A percentile compares a stretch with the other conserved stretches of the same genome.
Conservation (phyloP, 2,797 vertebrate species). For the Poecilia wingei region DNA sequence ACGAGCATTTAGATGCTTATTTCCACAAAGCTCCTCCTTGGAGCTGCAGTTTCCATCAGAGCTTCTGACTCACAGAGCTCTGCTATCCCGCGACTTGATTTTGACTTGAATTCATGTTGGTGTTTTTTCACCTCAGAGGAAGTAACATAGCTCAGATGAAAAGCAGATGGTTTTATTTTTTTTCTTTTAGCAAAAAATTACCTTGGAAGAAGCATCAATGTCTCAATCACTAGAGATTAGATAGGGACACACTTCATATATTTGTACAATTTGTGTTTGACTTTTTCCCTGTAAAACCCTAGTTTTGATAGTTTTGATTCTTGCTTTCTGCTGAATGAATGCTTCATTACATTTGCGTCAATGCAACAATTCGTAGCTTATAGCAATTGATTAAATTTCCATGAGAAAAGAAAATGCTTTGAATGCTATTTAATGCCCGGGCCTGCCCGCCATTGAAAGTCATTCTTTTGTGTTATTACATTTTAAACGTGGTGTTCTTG, state of each 20-base stretch:
- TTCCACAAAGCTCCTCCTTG: background rate
- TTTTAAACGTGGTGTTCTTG: conserved; percentile 16
- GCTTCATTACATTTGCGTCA: background rate
- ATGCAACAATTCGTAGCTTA: background rate
- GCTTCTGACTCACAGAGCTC: no score
- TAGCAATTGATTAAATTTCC: background rate
- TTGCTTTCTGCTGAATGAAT: background rate
- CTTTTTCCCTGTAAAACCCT: background rate
- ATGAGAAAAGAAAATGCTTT: background rate
- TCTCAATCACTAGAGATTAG: background rate
- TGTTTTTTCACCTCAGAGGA: background rate
- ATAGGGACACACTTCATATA: background rate
- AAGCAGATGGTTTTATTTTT: background rate
- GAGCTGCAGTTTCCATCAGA: no score
- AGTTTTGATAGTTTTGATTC: background rate
- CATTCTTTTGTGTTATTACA: conserved; percentile 8
- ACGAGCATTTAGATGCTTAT: no score
- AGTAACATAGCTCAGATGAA: background rate
- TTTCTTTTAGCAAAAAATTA: background rate
- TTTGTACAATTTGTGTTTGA: background rate
- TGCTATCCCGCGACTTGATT: no score
- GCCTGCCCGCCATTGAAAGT: background rate
- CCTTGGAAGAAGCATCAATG: background rate
- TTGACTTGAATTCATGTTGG: no score
- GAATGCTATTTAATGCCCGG: background rate